Base-by-base conservation (phyloP, 2,888 invertebrate genomes). In the Tipula unca region DNA sequence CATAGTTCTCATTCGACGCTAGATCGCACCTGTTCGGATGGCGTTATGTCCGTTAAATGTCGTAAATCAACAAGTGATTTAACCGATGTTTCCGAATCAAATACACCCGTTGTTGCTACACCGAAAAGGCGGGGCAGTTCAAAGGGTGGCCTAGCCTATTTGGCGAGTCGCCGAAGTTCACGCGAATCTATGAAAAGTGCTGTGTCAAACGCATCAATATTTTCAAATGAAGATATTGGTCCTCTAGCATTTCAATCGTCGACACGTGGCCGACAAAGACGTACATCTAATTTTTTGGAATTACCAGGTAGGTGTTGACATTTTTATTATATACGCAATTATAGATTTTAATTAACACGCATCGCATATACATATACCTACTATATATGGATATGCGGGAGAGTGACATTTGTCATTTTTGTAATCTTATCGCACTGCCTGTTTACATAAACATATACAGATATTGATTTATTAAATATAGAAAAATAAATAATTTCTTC, bases 221-320 rank as follows among this genome's bases (percentile, higher is more conserved):
- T 92, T 86, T 93, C 93, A 86, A 95, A 96, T 88, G 96, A 96
- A 89, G 96, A 96, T 88, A 94, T 96, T 85, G 96, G 95, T 0
- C 96, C 96, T 6, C 90, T 96, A 87, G 95, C 95, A 90, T 96
- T 96, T 90, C 95, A 95, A 89, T 94, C 95, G 87, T 95, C 95
- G 29, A 94, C 94, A 88, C 93, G 96, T 1, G 95, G 95, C 0
- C 92, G 96, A 20, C 96, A 96, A 89, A 91, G 97, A 35, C 92
- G 96, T 87, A 96, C 96, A 3, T 96, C 96, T 0, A 97, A 97
- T 91, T 97, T 97, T 89, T 92, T 97, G 85, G 97, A 97, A 90
- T 90, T 97, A 88, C 97, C 97, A 90, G 96, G 96, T 96, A 90
- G 1, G 83, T 35, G 35, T 14, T 5, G 2, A 69, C 25, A 20